These are phyloP conservation scores for Anoplopoma fimbria DNA, from an alignment of 2,113 vertebrate genomes.

Conservation along the genomic window DNA sequence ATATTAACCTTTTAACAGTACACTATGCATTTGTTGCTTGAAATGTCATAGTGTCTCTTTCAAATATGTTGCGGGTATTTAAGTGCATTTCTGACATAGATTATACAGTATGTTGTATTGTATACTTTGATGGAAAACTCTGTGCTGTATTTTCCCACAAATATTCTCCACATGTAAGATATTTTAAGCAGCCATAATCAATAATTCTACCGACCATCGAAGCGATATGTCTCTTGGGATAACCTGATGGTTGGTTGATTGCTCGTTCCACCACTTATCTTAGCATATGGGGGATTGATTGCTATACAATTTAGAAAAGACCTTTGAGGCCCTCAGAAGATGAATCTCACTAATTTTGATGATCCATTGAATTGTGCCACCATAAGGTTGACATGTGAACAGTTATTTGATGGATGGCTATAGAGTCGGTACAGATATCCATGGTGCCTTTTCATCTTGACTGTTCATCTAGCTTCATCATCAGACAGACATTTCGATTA, in stretches of 20 bases:
- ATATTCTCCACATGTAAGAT: neutral
- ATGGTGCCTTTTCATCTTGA: neutral
- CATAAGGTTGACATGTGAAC: neutral
- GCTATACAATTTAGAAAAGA: neutral
- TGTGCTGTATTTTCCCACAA: neutral
- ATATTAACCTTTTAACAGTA: conserved; percentile 14
- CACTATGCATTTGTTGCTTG: neutral
- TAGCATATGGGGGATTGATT: neutral
- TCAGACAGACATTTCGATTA: no score
- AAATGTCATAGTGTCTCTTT: conserved; percentile 17
- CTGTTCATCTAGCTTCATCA: neutral
- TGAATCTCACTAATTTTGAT: neutral
- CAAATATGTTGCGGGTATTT: neutral
- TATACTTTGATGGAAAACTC: neutral
- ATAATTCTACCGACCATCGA: neutral
- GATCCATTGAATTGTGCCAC: neutral
- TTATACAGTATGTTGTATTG: neutral
- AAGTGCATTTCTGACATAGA: neutral
- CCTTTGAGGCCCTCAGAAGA: neutral
- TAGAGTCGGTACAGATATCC: neutral
- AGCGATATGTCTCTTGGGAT: neutral
- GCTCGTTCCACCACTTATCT: neutral
- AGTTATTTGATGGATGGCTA: neutral
- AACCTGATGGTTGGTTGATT: neutral
- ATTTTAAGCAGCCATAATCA: neutral